Base-by-base conservation (phyloP, 2,797 vertebrate genomes). In the Natrix natrix region DNA sequence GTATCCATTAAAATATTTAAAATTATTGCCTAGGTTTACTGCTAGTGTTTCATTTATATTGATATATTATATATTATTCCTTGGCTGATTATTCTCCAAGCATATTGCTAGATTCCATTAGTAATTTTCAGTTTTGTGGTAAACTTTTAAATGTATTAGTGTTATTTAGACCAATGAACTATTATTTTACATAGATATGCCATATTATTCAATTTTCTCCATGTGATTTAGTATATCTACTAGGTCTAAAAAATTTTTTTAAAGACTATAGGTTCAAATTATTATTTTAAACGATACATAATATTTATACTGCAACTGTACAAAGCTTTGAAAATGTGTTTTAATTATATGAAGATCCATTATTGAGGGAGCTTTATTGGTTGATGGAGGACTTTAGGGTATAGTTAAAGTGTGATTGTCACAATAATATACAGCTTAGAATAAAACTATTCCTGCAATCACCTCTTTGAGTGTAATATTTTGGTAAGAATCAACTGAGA, bases 121-220 rank as follows among this genome's bases (percentile, higher is more conserved):
- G 96, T 95, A 97, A 97, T 97, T 97, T 98, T 97, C 97, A 97
- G 97, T 98, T 97, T 96, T 97, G 95, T 97, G 97, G 97, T 97
- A 98, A 98, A 97, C 97, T 97, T 97, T 97, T 96, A 96, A 97
- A 97, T 98, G 98, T 97, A 98, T 98, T 97, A 98, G 95, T 95
- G 94, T 97, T 97, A 96, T 97, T 97, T 97, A 97, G 96, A 92
- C 94, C 97, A 97, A 97, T 97, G 96, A 97, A 96, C 96, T 97
- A 97, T 98, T 97, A 98, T 98, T 98, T 98, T 97, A 96, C 97
- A 97, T 98, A 97, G 97, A 97, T 97, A 97, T 97, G 95, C 92
- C 95, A 93, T 96, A 94, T 96, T 37, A 20, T 93, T 96, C 94
- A 96, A 97, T 96, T 88, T 94, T 96, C 94, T 96, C 96, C 94